Percentiles rank a stretch among this genome's conserved stretches.
Evolutionary conservation across 2,888 invertebrate genomes (phyloP).

Genomic region (Apotomis betuletana): DNA sequence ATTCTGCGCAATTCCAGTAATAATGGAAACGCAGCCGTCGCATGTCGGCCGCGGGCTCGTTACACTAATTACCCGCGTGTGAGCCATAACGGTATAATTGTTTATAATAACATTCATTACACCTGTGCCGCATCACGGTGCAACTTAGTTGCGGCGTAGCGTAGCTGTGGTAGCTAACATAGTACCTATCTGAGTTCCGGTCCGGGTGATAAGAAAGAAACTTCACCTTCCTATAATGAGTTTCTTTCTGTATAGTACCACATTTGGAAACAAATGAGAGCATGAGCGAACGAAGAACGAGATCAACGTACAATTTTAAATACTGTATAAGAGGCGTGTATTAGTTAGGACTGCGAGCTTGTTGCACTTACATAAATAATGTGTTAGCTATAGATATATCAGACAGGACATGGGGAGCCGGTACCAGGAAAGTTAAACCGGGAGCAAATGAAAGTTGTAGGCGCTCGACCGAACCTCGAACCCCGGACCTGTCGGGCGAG

Average conservation of each 20-base stretch:
- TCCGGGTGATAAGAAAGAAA: too few species aligned
- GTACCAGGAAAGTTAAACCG: slow-evolving; percentile 3
- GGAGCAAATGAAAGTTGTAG: slow-evolving; percentile 8
- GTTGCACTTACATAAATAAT: neutral
- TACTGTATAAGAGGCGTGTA: too few species aligned
- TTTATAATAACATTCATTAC: neutral
- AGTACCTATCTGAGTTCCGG: neutral
- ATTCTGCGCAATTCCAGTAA: neutral
- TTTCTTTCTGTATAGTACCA: too few species aligned
- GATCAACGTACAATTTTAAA: too few species aligned
- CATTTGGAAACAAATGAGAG: too few species aligned
- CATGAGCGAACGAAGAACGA: too few species aligned
- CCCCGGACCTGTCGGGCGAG: neutral
- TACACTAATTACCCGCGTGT: slow-evolving; percentile 13
- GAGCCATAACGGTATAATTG: slow-evolving; percentile 6
- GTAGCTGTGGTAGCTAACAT: neutral
- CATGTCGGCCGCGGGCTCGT: neutral
- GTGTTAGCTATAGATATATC: neutral
- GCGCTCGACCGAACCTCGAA: slow-evolving; percentile 5
- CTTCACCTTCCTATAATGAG: neutral
- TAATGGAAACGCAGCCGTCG: neutral
- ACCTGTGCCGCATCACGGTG: neutral
- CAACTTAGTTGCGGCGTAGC: neutral
- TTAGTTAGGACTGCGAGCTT: neutral
- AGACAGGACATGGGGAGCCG: neutral